phyloP scores from a whole-genome alignment of 2,797 vertebrate species.

The Hypotaenidia philippensis region DNA sequence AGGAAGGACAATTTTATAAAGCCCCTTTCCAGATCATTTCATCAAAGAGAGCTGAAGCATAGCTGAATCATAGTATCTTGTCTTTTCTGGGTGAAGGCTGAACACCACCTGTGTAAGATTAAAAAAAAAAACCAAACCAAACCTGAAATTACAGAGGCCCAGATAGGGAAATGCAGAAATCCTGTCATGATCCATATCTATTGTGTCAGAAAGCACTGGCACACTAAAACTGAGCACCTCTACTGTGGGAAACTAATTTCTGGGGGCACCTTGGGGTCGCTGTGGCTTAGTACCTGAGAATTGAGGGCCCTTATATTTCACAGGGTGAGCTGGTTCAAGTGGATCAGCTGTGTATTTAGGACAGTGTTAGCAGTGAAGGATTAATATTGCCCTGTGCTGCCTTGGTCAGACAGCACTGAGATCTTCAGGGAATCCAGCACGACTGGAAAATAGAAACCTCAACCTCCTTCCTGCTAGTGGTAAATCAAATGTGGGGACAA shows the following conservation, averaged over 20 bases:
- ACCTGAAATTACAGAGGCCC: background rate
- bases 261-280: rapidly evolving
- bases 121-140: too few species aligned
- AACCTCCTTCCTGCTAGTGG: background rate
- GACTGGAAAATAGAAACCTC: background rate
- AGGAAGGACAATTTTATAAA: background rate
- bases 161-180: background rate
- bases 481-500: background rate
- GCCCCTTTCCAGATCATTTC: background rate
- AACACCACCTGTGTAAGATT: background rate
- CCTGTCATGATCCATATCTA: background rate
- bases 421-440: background rate
- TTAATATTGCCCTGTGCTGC: background rate
- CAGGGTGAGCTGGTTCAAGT: background rate
- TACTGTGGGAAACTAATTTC: background rate
- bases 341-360: background rate
- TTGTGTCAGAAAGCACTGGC: background rate
- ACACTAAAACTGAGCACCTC: background rate
- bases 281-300: background rate
- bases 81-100: background rate
- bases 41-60: background rate
- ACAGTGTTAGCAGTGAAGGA: background rate
- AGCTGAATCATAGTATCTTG: background rate
- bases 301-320: background rate
- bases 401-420: background rate